Conservation (phyloP, 2,113 vertebrate genomes). For the Hepsetus odoe region DNA sequence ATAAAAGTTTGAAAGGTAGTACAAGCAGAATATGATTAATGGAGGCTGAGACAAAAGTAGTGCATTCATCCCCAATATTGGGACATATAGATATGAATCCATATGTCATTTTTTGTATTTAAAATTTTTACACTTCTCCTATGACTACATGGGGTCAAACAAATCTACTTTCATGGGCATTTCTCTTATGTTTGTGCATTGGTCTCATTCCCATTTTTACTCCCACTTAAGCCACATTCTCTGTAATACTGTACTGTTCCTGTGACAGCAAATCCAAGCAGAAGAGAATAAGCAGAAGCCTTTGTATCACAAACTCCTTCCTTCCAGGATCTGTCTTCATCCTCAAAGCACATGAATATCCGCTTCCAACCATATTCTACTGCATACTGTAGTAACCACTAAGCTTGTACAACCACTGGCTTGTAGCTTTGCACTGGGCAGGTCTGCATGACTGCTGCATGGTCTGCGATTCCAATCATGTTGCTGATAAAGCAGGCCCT, state of each 20-base stretch:
- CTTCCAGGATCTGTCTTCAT: slow-evolving; percentile 25
- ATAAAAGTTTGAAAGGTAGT: too few species aligned
- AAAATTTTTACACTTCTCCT: too few species aligned
- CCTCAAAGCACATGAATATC: neutral
- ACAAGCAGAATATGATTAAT: too few species aligned
- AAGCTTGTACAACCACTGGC: too few species aligned
- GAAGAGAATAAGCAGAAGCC: slow-evolving; percentile 12
- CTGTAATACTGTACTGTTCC: neutral
- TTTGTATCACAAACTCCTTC: slow-evolving; percentile 23
- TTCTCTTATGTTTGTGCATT: neutral
- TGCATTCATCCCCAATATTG: too few species aligned
- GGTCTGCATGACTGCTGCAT: neutral
- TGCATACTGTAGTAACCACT: neutral
- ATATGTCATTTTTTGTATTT: too few species aligned
- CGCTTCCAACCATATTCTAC: neutral
- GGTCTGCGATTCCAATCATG: neutral
- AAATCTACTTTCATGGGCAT: too few species aligned
- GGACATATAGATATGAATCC: too few species aligned
- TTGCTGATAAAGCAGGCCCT: slow-evolving; percentile 16
- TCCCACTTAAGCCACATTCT: neutral
- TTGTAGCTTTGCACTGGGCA: neutral
- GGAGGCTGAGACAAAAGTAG: too few species aligned
- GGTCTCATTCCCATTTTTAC: neutral
- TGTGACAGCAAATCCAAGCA: neutral
- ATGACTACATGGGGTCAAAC: too few species aligned